A percentile compares a stretch with the other conserved stretches of the same genome.
Conservation (phyloP, 92 coral and sea anemone species). For the Phenganax stokvisi region DNA sequence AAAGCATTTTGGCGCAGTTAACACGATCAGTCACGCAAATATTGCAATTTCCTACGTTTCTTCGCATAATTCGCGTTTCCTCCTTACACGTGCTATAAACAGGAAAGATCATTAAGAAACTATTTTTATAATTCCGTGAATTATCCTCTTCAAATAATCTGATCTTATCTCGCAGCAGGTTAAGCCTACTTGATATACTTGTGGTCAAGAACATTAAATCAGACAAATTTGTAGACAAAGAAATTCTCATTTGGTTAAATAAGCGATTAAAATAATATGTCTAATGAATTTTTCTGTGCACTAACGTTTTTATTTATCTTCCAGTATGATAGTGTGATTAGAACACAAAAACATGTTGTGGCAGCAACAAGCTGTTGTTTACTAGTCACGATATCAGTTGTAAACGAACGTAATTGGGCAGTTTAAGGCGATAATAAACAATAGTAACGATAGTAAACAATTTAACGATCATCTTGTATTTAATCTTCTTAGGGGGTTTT, state of each 20-base stretch:
- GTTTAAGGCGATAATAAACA: slow-evolving; percentile 2
- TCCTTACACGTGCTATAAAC: neutral
- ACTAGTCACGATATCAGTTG: neutral
- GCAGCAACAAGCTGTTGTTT: neutral
- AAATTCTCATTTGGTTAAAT: slow-evolving; percentile 21
- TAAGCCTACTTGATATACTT: slow-evolving; percentile 6
- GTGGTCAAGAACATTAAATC: neutral
- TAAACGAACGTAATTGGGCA: neutral
- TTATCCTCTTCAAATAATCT: slow-evolving; percentile 6
- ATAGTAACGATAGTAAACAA: neutral
- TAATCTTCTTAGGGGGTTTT: slow-evolving; percentile 7
- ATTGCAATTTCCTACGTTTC: neutral
- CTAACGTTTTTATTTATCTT: no score
- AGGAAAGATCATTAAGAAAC: slow-evolving; percentile 3
- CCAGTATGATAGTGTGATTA: neutral
- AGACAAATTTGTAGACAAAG: neutral
- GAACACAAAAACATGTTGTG: neutral
- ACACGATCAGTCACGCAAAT: neutral
- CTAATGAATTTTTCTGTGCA: no score
- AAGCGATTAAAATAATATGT: slow-evolving; percentile 4
- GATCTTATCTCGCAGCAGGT: neutral
- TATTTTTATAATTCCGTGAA: neutral
- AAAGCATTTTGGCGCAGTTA: neutral
- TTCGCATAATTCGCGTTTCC: slow-evolving; percentile 1
- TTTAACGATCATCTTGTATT: neutral